Base-by-base conservation (phyloP, 2,888 invertebrate genomes). In the Phyllotreta striolata region DNA sequence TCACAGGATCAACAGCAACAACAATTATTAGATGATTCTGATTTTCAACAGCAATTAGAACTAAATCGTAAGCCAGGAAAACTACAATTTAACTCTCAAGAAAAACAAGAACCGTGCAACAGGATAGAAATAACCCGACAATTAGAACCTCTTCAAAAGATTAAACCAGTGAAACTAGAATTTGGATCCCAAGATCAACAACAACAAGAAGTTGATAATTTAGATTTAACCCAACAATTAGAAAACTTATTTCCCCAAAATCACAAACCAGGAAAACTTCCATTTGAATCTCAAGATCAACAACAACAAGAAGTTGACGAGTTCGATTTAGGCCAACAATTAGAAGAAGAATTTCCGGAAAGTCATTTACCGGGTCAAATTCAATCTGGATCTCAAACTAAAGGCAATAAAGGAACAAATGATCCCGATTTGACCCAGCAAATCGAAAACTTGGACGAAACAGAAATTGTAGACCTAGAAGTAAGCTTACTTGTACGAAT, bases 21-120 rank as follows among this genome's bases (percentile, higher is more conserved):
- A 58, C 63, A 66, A 52, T 52, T 60, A 60, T 14, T 49, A n/a
- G 57, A 66, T 24, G 62, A 67, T 62, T 55, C 61, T 9, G 70
- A 73, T 66, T 70, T 72, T 5, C 71, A 66, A 5, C 73, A 73
- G 62, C 70, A 70, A 68, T 56, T 58, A n/a, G n/a, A n/a, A n/a
- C n/a, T n/a, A n/a, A n/a, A n/a, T n/a, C n/a, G n/a, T n/a, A n/a
- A n/a, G n/a, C n/a, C n/a, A n/a, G 35, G 35, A 40, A 34, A 47
- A 46, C 10, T 49, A 5, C 9, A 47, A 47, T 6, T 47, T 14
- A 38, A 6, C n/a, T 34, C 24, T 10, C 35, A 34, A 39, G 47
- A 47, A 6, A 47, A 40, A 24, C 44, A 44, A n/a, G n/a, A n/a
- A n/a, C n/a, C n/a, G n/a, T n/a, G n/a, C n/a, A n/a, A n/a, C n/a